Evolutionary conservation across 2,113 vertebrate species (phyloP).

Genomic region (Struthio camelus): DNA sequence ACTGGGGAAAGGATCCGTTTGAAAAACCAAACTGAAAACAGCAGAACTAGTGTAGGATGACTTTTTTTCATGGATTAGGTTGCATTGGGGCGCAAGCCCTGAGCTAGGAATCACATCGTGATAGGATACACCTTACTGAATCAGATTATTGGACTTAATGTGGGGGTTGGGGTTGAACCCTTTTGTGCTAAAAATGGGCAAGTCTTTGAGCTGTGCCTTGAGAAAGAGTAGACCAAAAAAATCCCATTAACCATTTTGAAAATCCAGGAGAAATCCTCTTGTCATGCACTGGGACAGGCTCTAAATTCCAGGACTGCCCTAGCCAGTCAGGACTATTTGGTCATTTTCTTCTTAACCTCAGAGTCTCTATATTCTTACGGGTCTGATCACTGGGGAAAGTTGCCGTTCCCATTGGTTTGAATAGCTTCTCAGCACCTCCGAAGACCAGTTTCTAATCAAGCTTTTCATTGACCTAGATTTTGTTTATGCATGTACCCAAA

Average conservation of each 20-base stretch:
- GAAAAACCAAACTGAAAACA: conserved; percentile 19
- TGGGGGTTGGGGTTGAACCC: neutral
- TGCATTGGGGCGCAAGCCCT: neutral
- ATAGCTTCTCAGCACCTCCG: neutral
- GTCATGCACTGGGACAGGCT: neutral
- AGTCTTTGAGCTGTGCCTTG: neutral
- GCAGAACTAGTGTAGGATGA: neutral
- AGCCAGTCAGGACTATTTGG: neutral
- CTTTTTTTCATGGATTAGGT: neutral
- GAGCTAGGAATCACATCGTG: neutral
- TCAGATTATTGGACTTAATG: neutral
- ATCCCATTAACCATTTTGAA: neutral
- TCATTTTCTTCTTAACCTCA: neutral
- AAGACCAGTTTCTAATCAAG: neutral
- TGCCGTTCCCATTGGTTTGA: neutral
- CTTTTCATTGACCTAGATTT: neutral
- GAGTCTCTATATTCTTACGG: neutral
- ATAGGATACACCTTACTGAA: neutral
- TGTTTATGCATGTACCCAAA: neutral
- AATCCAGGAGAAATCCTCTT: neutral
- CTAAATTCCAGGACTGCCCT: neutral
- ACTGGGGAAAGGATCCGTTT: neutral
- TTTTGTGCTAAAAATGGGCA: neutral
- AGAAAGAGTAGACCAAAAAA: neutral
- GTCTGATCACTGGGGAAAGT: neutral